Percentiles rank a stretch among this genome's conserved stretches.
Evolutionary conservation across 2,797 vertebrate genomes (phyloP).

Genomic region (Enteromius afrohamiltoni): DNA sequence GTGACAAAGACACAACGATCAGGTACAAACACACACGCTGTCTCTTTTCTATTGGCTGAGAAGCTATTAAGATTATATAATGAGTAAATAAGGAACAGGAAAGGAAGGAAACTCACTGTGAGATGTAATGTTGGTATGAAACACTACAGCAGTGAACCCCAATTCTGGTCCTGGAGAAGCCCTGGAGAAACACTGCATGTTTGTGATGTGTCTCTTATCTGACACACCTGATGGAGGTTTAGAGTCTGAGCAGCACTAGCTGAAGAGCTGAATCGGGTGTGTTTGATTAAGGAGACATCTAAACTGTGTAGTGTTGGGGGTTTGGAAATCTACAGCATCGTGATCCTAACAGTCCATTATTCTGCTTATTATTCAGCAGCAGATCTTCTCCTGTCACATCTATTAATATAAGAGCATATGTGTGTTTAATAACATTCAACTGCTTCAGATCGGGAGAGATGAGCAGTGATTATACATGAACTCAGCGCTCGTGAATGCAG

Average conservation of each 20-base stretch:
- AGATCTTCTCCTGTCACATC: background rate
- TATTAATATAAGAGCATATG: slow-evolving; percentile 20
- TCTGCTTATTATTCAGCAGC: background rate
- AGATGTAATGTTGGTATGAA: background rate
- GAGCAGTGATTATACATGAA: background rate
- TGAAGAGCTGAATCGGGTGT: background rate
- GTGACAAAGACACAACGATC: slow-evolving; percentile 40
- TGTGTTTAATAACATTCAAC: slow-evolving; percentile 33
- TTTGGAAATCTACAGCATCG: background rate
- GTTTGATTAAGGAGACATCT: background rate
- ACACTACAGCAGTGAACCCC: background rate
- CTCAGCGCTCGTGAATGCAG: background rate
- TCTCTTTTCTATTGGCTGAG: background rate
- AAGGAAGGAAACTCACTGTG: background rate
- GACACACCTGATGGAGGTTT: background rate
- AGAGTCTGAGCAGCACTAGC: too few species aligned
- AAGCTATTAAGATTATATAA: background rate
- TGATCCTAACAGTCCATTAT: background rate
- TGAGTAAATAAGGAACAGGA: background rate
- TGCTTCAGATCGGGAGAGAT: background rate
- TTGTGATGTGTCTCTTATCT: background rate
- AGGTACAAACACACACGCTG: slow-evolving; percentile 16
- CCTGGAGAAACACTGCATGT: background rate
- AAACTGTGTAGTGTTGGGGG: background rate
- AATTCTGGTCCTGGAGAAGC: background rate